Evolutionary conservation across 2,797 vertebrate species (phyloP).

Genomic region (Dryobates pubescens): DNA sequence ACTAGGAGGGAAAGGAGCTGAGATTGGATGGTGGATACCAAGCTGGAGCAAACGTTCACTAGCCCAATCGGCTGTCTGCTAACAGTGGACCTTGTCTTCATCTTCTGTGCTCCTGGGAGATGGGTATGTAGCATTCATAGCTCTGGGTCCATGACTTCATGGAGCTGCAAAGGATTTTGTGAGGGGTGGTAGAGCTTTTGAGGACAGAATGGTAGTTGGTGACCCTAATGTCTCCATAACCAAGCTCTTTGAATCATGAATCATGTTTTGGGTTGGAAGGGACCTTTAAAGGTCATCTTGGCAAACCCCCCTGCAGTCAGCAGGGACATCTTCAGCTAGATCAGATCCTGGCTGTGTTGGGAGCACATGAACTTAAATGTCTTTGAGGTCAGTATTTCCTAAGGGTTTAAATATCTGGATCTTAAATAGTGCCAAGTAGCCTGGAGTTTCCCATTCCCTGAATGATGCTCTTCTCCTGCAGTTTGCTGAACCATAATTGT

Average conservation of each 20-base stretch:
- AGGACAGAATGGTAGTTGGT: neutral
- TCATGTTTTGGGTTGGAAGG: neutral
- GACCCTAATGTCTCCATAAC: neutral
- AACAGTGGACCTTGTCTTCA: neutral
- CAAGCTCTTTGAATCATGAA: neutral
- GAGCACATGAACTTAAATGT: neutral
- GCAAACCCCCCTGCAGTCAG: neutral
- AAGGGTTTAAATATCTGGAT: neutral
- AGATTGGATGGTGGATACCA: too few species aligned
- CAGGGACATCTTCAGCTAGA: neutral
- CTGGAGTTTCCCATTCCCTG: neutral
- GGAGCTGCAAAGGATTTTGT: neutral
- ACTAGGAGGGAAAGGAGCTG: neutral
- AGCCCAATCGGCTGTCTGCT: neutral
- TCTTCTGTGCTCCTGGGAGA: neutral
- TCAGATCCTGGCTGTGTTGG: neutral
- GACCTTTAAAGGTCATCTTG: neutral
- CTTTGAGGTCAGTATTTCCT: neutral
- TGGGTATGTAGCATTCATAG: rapidly evolving
- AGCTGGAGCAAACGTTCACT: neutral
- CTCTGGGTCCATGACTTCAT: neutral
- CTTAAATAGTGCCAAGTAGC: neutral
- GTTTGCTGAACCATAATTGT: neutral
- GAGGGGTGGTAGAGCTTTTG: neutral
- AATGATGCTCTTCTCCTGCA: neutral